Evolutionary conservation across 2,797 vertebrate genomes (phyloP).

Genomic region (Naso thynnoides): DNA sequence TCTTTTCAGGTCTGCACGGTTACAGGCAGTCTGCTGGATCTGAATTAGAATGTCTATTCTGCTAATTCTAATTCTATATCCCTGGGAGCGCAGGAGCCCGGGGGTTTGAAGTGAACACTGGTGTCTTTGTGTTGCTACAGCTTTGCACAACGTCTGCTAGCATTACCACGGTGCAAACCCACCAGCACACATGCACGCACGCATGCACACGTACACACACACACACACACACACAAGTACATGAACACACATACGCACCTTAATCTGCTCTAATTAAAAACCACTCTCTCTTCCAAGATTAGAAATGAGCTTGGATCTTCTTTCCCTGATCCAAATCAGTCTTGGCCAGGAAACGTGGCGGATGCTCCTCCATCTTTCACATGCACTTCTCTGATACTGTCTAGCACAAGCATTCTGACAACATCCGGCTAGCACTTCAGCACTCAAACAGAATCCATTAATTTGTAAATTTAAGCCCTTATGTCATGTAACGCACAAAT

Average conservation of each 20-base stretch:
- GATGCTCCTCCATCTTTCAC: conserved; percentile 39
- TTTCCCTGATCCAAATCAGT: conserved; percentile 79
- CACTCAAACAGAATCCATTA: conserved; percentile 21
- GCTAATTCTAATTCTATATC: conserved; percentile 86
- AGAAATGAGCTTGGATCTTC: conserved; percentile 77
- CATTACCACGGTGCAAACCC: conserved; percentile 67
- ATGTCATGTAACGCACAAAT: background rate
- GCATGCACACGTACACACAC: conserved; percentile 43
- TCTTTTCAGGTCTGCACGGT: conserved; percentile 48
- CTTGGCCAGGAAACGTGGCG: conserved; percentile 36
- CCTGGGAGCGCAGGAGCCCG: conserved; percentile 80
- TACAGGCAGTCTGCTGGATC: conserved; percentile 52
- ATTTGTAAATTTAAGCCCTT: background rate
- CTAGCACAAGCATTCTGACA: background rate
- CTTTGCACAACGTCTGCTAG: conserved; percentile 72
- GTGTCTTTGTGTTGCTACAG: conserved; percentile 75
- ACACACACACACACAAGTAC: conserved; percentile 45
- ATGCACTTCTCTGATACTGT: conserved; percentile 23
- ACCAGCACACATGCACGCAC: conserved; percentile 53
- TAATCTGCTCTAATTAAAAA: conserved; percentile 91
- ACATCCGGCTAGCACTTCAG: conserved; percentile 6
- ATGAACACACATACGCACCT: conserved; percentile 56
- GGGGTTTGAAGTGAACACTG: conserved; percentile 81
- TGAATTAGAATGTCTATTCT: conserved; percentile 72
- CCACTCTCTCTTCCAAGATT: conserved; percentile 82